These are phyloP conservation scores for Eremophila alpestris DNA, from an alignment of 2,797 vertebrate genomes.

Conservation along the genomic window DNA sequence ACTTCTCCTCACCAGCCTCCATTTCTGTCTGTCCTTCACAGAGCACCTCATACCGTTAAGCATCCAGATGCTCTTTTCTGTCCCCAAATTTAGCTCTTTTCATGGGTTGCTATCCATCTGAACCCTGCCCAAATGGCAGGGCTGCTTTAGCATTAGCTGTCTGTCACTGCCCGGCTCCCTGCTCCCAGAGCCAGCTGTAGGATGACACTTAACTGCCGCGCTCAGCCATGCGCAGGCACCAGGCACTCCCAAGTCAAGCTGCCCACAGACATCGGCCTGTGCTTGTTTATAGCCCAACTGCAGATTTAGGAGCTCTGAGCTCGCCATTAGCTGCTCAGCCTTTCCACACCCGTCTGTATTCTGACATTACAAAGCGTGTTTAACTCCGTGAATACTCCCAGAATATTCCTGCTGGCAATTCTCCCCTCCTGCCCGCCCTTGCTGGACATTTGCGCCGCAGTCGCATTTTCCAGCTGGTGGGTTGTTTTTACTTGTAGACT, in stretches of 20 bases:
- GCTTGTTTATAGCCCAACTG: conserved; percentile 12
- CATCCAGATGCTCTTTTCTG: neutral
- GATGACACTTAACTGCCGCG: neutral
- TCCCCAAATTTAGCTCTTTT: neutral
- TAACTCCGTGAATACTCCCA: neutral
- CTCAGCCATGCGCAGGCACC: conserved; percentile 11
- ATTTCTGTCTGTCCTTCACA: neutral
- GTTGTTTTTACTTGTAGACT: neutral
- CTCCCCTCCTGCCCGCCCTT: neutral
- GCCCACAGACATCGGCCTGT: neutral
- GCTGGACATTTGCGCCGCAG: neutral
- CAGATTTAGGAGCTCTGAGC: neutral
- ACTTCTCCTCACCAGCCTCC: neutral
- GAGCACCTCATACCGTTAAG: neutral
- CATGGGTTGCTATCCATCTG: neutral
- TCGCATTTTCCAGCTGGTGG: neutral
- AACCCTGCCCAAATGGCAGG: conserved; percentile 38
- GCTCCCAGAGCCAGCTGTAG: conserved; percentile 36
- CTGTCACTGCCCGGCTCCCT: neutral
- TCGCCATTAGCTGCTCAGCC: neutral
- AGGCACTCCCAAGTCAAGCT: conserved; percentile 43
- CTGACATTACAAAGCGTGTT: conserved; percentile 23
- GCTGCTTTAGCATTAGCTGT: neutral
- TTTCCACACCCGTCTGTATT: conserved; percentile 20
- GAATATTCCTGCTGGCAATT: neutral